A percentile compares a stretch with the other conserved stretches of the same genome.
Evolutionary conservation across 2,113 vertebrate genomes (phyloP).

Genomic region (Rattus norvegicus): GRCr8 NC_086021.1:126221501-126222000

Average conservation of each 20-base stretch:
- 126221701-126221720: neutral
- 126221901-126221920: too few species aligned
- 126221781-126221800: neutral
- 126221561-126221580: neutral
- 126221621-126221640: too few species aligned
- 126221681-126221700: neutral
- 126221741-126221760: neutral
- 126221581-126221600: neutral
- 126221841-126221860: neutral
- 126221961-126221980: neutral
- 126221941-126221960: neutral
- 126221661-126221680: neutral
- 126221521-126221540: neutral
- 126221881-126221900: too few species aligned
- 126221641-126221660: constrained; percentile 23
- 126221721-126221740: neutral
- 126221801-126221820: neutral
- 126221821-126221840: neutral
- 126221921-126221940: too few species aligned
- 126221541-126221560: neutral
- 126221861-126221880: too few species aligned
- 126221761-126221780: neutral
- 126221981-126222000: neutral
- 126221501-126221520: neutral
- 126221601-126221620: neutral